Evolutionary conservation across 64 coral and sea anemone genomes (phyloP), one percentile per base, ranked within the genome.

Genomic region (Hydrozoanthus tunicans): DNA sequence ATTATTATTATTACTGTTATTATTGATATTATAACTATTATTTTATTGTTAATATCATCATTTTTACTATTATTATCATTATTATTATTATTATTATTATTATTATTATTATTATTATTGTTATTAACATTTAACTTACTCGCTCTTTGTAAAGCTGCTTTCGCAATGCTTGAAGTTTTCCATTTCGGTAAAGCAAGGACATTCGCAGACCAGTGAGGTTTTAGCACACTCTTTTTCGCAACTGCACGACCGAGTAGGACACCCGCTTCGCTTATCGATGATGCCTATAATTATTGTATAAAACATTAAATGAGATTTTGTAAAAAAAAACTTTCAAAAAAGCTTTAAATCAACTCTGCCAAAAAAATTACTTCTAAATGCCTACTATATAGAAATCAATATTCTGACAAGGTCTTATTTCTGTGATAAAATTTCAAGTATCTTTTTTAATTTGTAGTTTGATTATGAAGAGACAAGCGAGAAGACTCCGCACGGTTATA

Each of bases 251-350:
- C 26, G 5, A 58, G 55, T 59, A 73, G 67, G 23, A 73, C 83
- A 86, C 5, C 83, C 83, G 1, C 66, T 86, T 43, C 54, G 53
- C 54, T 72, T 86, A 17, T 86, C 83, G 14, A 86, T 86, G 24
- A 86, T 73, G 5, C 83, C 83, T 73, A 20, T 17, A 11, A 23
- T 86, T 24, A 81, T 7, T 56, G 55, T 14, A 55, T 15, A 4
- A 77, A 57, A 12, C 52, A 77, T 51, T 77, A 1, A 10, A 13
- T n/a, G 32, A 51, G 32, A 0, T 7, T 53, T 77, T 32, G 52
- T 12, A 52, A 51, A 53, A 3, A 6, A 20, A 25, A 72, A 6
- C 5, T 15, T 5, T 5, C 5, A 5, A 74, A 26, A 7, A 14
- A 17, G 71, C n/a, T 24, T 72, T n/a, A 12, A 12, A 1, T 3